Evolutionary conservation across 2,888 invertebrate genomes (phyloP).

Genomic region (Acanthoscelides obtectus): DNA sequence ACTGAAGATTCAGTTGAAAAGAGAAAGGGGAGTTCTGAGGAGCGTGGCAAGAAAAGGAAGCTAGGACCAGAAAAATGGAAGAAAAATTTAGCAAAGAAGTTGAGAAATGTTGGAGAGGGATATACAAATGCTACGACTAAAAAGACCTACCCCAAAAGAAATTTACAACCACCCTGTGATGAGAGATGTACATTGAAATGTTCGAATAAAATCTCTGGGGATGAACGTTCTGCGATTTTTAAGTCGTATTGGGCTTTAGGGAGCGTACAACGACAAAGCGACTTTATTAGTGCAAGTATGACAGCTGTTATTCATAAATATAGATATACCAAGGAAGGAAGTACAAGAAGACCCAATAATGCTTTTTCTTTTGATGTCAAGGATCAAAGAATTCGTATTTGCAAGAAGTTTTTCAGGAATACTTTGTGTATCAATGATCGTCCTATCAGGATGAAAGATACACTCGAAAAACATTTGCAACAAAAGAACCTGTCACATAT

Average conservation of each 20-base stretch:
- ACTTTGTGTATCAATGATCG: too few relatives aligned
- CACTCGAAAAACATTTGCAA: too few relatives aligned
- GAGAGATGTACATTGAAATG: too few relatives aligned
- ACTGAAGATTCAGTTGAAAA: too few relatives aligned
- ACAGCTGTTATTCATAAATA: background rate
- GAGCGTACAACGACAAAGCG: background rate
- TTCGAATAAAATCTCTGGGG: too few relatives aligned
- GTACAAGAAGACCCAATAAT: background rate
- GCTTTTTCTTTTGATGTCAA: conserved; percentile 1
- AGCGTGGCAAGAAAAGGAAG: background rate
- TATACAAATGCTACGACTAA: background rate
- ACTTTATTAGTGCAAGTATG: background rate
- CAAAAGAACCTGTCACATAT: too few relatives aligned
- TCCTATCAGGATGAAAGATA: too few relatives aligned
- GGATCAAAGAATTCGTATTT: conserved; percentile 1
- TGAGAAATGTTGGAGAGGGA: conserved; percentile 1
- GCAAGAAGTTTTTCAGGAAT: background rate
- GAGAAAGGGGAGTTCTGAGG: background rate
- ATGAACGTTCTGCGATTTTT: too few relatives aligned
- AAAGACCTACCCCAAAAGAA: background rate
- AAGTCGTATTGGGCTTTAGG: too few relatives aligned
- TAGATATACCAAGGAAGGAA: background rate
- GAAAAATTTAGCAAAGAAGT: background rate
- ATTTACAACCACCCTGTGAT: too few relatives aligned
- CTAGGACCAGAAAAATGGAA: background rate